phyloP scores from a whole-genome alignment of 2,888 invertebrate genomes.

The Sipunculus nudus region DNA sequence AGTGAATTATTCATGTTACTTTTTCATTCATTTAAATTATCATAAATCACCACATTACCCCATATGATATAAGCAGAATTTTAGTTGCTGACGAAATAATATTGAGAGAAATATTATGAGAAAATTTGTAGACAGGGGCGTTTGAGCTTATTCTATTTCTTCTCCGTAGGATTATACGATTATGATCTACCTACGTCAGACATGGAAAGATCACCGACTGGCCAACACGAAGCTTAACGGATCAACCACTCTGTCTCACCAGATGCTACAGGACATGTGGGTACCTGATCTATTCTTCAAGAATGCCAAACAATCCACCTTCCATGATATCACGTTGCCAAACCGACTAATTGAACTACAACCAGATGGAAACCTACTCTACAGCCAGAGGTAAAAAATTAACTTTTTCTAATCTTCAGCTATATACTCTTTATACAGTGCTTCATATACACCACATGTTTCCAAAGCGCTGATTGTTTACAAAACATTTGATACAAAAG shows the following conservation, averaged over 20 bases:
- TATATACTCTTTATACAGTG: neutral
- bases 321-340: slow-evolving; percentile 94
- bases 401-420: neutral
- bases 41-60: too few species aligned
- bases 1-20: too few species aligned
- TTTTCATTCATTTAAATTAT: too few species aligned
- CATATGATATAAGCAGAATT: too few species aligned
- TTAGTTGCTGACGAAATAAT: too few species aligned
- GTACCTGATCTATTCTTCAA: slow-evolving; percentile 93
- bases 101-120: too few species aligned
- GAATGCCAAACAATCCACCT: slow-evolving; percentile 91
- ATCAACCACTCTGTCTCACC: slow-evolving; percentile 74
- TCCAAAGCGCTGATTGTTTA: neutral
- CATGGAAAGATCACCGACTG: slow-evolving; percentile 89
- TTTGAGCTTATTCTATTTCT: neutral
- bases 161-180: slow-evolving; percentile 86
- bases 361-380: slow-evolving; percentile 88
- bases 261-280: slow-evolving; percentile 74
- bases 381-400: slow-evolving; percentile 68
- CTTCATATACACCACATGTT: neutral
- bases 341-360: slow-evolving; percentile 92
- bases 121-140: too few species aligned
- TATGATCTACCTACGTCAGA: slow-evolving; percentile 90
- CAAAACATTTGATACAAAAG: too few species aligned
- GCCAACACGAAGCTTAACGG: slow-evolving; percentile 15